Conservation (phyloP, 2,797 vertebrate genomes). For the Spheniscus humboldti region DNA sequence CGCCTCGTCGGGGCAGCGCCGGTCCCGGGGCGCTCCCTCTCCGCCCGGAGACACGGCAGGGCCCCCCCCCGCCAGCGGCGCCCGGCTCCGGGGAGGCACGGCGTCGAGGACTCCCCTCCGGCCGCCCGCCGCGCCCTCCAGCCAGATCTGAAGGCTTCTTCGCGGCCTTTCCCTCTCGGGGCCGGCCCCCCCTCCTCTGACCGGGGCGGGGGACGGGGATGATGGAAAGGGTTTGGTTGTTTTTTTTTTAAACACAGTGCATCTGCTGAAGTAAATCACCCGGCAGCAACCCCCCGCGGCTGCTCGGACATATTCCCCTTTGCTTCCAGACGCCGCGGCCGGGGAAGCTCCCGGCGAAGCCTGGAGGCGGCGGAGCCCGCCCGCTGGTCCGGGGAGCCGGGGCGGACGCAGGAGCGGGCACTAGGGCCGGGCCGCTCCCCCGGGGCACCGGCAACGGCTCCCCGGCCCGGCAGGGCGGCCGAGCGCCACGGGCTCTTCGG, state of each 20-base stretch:
- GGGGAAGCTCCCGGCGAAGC: background rate
- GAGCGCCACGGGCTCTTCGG: fast-evolving
- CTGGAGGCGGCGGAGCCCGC: background rate
- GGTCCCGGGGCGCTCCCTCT: no score
- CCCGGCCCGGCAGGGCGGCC: no score
- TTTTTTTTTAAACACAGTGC: no score
- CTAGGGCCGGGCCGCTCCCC: fast-evolving
- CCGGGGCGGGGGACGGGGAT: background rate
- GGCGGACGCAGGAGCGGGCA: no score
- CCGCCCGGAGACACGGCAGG: no score
- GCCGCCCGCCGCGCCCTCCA: background rate
- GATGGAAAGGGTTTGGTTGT: no score
- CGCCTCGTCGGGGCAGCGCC: background rate
- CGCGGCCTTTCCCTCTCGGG: background rate
- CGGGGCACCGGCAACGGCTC: background rate
- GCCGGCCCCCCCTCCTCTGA: background rate
- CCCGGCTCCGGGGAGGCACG: no score
- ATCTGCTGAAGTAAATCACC: background rate
- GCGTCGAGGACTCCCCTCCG: fast-evolving
- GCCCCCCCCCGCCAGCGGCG: background rate
- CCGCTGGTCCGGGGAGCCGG: no score
- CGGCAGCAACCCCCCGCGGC: no score
- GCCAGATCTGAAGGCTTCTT: background rate
- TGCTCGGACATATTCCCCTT: fast-evolving
- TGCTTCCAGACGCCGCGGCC: background rate